phyloP scores from a whole-genome alignment of 1,140 invertebrate genomes.

The Bombus polaris region DNA sequence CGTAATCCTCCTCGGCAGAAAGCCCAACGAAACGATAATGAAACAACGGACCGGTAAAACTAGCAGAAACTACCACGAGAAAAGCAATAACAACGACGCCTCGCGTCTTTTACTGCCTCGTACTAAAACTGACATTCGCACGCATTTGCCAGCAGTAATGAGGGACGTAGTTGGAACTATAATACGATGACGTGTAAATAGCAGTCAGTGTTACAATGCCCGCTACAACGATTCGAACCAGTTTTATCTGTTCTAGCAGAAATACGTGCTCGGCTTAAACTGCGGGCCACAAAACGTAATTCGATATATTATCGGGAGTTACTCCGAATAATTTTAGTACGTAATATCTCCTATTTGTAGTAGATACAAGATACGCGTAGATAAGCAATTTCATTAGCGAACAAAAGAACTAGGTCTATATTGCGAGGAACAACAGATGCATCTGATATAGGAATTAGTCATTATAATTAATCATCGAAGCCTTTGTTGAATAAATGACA shows the following conservation, averaged over 20 bases:
- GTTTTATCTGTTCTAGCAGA: constrained; percentile 46
- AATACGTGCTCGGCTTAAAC: background rate
- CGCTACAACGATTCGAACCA: constrained; percentile 35
- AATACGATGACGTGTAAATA: constrained; percentile 65
- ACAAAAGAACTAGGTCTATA: background rate
- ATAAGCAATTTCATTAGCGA: constrained; percentile 24
- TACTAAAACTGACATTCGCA: constrained; percentile 60
- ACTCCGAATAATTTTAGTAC: background rate
- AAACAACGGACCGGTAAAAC: constrained; percentile 31
- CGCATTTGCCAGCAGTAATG: constrained; percentile 53
- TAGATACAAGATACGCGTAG: background rate
- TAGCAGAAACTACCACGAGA: background rate
- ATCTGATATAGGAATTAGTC: constrained; percentile 31
- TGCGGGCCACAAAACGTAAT: background rate
- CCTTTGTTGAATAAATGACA: constrained; percentile 10
- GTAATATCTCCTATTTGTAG: background rate
- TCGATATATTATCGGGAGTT: background rate
- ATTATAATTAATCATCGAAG: constrained; percentile 23
- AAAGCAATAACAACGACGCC: constrained; percentile 33
- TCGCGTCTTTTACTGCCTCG: constrained; percentile 56
- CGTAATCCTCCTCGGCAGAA: constrained; percentile 38
- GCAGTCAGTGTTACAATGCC: constrained; percentile 46
- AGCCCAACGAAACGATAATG: constrained; percentile 40
- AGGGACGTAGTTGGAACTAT: constrained; percentile 51
- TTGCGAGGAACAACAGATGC: background rate